Evolutionary conservation across 2,797 vertebrate species (phyloP).

Genomic region (Xenops minutus): DNA sequence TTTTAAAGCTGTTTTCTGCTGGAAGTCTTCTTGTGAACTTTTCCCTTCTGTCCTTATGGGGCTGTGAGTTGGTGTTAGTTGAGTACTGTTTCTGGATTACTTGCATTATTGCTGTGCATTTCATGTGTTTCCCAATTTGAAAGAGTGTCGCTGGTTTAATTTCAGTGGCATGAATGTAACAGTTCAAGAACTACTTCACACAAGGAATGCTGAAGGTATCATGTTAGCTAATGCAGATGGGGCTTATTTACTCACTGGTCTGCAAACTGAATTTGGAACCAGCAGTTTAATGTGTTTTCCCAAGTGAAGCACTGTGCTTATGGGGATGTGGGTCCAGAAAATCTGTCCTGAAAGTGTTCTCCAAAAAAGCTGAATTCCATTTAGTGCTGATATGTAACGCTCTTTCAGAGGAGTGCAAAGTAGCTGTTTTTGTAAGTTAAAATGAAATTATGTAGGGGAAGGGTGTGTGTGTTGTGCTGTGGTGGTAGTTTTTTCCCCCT

Average conservation of each 20-base stretch:
- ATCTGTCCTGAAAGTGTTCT: background rate
- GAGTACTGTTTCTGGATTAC: background rate
- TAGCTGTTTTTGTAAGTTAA: background rate
- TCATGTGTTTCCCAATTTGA: background rate
- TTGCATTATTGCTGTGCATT: background rate
- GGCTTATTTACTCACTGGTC: background rate
- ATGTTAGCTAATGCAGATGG: background rate
- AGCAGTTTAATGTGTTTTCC: background rate
- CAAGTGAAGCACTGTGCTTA: background rate
- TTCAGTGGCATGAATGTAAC: background rate
- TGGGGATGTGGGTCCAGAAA: background rate
- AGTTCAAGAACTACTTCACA: background rate
- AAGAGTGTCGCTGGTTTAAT: background rate
- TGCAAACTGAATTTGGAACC: background rate
- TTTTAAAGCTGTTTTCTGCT: background rate
- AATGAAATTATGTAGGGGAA: background rate
- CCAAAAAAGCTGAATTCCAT: background rate
- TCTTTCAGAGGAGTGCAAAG: background rate
- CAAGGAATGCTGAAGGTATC: background rate
- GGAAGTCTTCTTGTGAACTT: background rate
- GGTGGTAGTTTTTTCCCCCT: background rate
- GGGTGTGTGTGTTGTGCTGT: background rate
- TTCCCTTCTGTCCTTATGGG: background rate
- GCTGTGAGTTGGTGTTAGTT: background rate
- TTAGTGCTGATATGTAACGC: background rate